Evolutionary conservation across 1,140 invertebrate species (phyloP), one percentile per base, ranked within the genome.

Genomic region (Drosophila kurseongensis): DNA sequence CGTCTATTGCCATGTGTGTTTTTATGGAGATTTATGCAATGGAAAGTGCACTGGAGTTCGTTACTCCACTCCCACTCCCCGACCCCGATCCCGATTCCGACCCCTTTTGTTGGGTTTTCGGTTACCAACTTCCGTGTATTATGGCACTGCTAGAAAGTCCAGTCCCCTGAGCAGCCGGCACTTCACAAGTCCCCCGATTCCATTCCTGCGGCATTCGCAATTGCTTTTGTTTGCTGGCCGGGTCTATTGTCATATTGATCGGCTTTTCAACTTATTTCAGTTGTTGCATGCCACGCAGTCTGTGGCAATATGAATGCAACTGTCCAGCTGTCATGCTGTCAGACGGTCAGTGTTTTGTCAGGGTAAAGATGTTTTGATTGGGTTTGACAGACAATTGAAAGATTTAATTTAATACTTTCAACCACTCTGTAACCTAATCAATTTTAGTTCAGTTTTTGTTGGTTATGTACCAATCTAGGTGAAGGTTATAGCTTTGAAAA

Each of bases 91-190:
- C 27, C 14, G 16, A 47, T 29, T 40, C 9, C n/a, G 32, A 48
- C 18, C 36, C 44, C 57, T 45, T 69, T 62, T 59, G 50, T 66
- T 62, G 51, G 77, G 84, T 83, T 89, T 89, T 89, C 59, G 80
- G 84, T 90, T 89, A 80, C 80, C 80, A 78, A 89, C 84, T 89
- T 89, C 84, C 84, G 84, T 57, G 80, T 90, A 80, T 88, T 88
- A 89, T 88, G 85, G 44, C 67, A 67, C 79, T 10, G 36, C 72
- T 89, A 69, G 79, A 77, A 79, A 86, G 83, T 88, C 75, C 80
- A 66, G 83, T 88, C 75, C 80, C 57, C 13, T 52, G 48, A 14
- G 9, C 13, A 23, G 16, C 12, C 44, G 9, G 8, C 55, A 35
- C 41, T 51, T 36, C 65, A 18, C 42, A 52, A 55, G 18, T 45